These are phyloP conservation scores for Trachelus stipa DNA, from an alignment of 2,888 invertebrate genomes.

Conservation along the genomic window DNA sequence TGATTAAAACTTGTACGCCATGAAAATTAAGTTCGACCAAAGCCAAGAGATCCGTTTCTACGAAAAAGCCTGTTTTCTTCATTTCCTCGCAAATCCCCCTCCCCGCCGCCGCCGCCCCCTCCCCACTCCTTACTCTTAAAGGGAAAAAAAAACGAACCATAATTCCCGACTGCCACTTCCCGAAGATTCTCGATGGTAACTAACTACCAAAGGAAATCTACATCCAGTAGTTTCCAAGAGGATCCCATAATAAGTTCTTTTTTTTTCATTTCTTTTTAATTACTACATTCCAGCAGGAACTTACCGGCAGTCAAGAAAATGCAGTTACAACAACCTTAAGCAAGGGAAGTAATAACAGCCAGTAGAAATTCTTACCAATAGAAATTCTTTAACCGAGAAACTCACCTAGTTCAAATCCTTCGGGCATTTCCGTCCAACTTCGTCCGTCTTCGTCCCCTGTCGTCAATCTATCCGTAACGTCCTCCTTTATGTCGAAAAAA, in stretches of 20 bases:
- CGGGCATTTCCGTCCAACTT: not conserved
- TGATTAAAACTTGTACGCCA: constrained; percentile 60
- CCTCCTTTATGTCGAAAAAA: constrained; percentile 5
- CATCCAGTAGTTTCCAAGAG: not conserved
- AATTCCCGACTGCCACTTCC: not conserved
- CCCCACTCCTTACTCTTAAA: not conserved
- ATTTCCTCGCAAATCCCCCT: not conserved
- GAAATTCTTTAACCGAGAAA: not conserved
- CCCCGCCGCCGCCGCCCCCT: no score
- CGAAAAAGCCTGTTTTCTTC: not conserved
- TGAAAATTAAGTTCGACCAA: constrained; percentile 54
- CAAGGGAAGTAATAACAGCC: not conserved
- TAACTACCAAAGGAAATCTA: not conserved
- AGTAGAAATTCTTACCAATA: not conserved
- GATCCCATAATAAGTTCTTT: not conserved
- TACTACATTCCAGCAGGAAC: not conserved
- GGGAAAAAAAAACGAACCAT: not conserved
- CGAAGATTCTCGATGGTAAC: not conserved
- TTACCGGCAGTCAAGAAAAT: not conserved
- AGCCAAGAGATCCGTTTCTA: not conserved
- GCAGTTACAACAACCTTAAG: not conserved
- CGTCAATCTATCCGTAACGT: not conserved
- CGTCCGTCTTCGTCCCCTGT: not conserved
- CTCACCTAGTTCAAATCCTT: not conserved
- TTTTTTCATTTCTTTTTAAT: not conserved